Conservation (phyloP, 2,888 invertebrate genomes). For the Drosophila antonietae region DNA sequence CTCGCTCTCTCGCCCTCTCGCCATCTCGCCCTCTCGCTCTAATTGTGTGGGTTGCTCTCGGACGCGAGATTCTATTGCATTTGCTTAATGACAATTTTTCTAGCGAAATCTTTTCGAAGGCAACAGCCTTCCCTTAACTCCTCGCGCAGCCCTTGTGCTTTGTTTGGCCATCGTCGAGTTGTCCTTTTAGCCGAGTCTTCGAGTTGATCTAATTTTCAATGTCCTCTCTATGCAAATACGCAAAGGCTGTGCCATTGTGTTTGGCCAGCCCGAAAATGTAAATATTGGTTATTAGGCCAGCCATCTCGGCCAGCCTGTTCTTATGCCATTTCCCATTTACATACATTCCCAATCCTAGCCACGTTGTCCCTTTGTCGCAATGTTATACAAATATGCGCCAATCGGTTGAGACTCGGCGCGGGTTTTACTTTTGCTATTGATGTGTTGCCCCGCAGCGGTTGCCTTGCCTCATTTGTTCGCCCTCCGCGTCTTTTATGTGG, state of each 20-base stretch:
- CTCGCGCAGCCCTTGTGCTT: slow-evolving; percentile 40
- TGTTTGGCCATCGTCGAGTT: neutral
- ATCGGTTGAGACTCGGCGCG: slow-evolving; percentile 43
- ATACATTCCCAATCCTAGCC: slow-evolving; percentile 22
- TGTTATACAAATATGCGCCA: slow-evolving; percentile 72
- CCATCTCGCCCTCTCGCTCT: slow-evolving; percentile 10
- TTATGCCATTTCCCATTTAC: slow-evolving; percentile 2
- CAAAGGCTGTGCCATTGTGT: slow-evolving; percentile 37
- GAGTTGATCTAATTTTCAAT: slow-evolving; percentile 13
- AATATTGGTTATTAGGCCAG: slow-evolving; percentile 62
- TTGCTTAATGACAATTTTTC: slow-evolving; percentile 45
- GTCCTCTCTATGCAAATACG: slow-evolving; percentile 46
- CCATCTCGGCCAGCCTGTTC: slow-evolving; percentile 1
- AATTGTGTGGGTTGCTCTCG: slow-evolving; percentile 8
- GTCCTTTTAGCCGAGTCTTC: slow-evolving; percentile 12
- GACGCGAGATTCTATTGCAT: slow-evolving; percentile 10
- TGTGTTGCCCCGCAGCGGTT: slow-evolving; percentile 46
- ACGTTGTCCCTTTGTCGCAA: slow-evolving; percentile 66
- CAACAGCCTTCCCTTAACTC: slow-evolving; percentile 46
- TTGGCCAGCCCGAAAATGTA: slow-evolving; percentile 42
- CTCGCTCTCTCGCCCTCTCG: neutral
- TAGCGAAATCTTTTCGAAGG: slow-evolving; percentile 21
- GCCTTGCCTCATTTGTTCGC: slow-evolving; percentile 38
- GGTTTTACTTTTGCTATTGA: slow-evolving; percentile 26
- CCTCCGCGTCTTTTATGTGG: slow-evolving; percentile 51